phyloP scores from a whole-genome alignment of 2,888 invertebrate genomes.

The Trissolcus brochymenae region DNA sequence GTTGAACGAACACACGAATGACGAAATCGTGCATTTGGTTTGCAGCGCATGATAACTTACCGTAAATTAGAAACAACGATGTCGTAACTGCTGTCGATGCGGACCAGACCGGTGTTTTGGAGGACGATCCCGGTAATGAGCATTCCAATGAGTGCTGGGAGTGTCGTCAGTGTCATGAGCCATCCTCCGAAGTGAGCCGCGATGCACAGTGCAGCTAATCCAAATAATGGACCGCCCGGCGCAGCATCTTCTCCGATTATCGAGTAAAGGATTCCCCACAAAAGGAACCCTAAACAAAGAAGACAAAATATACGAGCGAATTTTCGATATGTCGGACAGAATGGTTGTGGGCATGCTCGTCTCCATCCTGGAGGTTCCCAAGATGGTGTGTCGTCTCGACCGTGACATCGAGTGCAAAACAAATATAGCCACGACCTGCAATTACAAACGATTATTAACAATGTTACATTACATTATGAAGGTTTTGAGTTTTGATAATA shows the following conservation, averaged over 20 bases:
- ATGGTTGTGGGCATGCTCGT: constrained; percentile 88
- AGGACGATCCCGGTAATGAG: constrained; percentile 87
- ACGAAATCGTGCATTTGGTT: not conserved
- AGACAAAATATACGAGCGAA: constrained; percentile 87
- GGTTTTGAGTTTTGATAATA: too few relatives aligned
- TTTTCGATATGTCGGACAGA: constrained; percentile 90
- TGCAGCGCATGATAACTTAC: constrained; percentile 74
- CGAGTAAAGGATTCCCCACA: constrained; percentile 87
- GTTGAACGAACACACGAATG: not conserved
- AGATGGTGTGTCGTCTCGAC: constrained; percentile 82
- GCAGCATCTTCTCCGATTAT: constrained; percentile 87
- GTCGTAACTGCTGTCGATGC: constrained; percentile 82
- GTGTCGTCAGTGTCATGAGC: constrained; percentile 85
- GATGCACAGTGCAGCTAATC: constrained; percentile 85
- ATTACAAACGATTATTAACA: constrained; percentile 43
- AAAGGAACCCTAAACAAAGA: constrained; percentile 83
- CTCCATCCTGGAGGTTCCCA: constrained; percentile 91
- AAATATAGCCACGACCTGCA: constrained; percentile 89
- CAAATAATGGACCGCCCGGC: constrained; percentile 90
- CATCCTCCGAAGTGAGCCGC: constrained; percentile 90
- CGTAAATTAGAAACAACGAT: constrained; percentile 84
- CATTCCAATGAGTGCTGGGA: constrained; percentile 93
- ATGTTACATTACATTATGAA: too few relatives aligned
- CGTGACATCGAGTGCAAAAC: constrained; percentile 88
- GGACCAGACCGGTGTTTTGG: constrained; percentile 85